Evolutionary conservation across 2,113 vertebrate species (phyloP), one percentile per base, ranked within the genome.

Genomic region (Electrona antarctica): DNA sequence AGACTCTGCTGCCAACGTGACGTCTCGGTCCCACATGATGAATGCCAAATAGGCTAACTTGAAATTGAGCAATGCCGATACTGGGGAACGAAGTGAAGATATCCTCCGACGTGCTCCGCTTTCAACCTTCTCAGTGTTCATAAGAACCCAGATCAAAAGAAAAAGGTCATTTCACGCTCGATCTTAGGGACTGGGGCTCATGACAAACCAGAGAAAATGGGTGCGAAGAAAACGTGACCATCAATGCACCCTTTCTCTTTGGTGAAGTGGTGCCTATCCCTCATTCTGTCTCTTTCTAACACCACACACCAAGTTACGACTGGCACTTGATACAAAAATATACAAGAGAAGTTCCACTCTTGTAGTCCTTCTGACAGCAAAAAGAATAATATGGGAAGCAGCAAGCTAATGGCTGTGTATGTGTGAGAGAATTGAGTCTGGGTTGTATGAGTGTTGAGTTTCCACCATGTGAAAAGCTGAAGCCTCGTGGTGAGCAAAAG

Each of bases 31-130:
- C 81, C 28, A 10, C 79, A 21, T 71, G 74, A 67, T 79, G 85
- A 81, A 85, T 82, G 79, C 78, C 77, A 82, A 89, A 80, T 52
- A 78, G 69, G 75, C 67, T 46, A 48, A 71, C 48, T 67, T 77
- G 64, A 86, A 84, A 86, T 55, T 47, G 70, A 79, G 72, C 69
- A 13, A 65, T 9, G 13, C 67, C 1, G 65, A 73, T 67, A 75
- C 69, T 73, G 33, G 68, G 68, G 77, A 79, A 73, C 73, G 56
- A 84, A 64, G 70, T 82, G 63, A 15, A 50, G 63, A 80, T 65
- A 74, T 66, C 12, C 1, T 66, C 12, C 1, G 33, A 66, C 68
- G 68, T 50, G 64, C 54, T 71, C 52, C 8, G 3, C 60, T 82
- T 80, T 78, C 51, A 62, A 56, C 71, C 41, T 64, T 21, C 55